Percentiles rank a stretch among this genome's conserved stretches.
Conservation (phyloP, 2,888 invertebrate genomes). For the Cacoxenus indagator region DNA sequence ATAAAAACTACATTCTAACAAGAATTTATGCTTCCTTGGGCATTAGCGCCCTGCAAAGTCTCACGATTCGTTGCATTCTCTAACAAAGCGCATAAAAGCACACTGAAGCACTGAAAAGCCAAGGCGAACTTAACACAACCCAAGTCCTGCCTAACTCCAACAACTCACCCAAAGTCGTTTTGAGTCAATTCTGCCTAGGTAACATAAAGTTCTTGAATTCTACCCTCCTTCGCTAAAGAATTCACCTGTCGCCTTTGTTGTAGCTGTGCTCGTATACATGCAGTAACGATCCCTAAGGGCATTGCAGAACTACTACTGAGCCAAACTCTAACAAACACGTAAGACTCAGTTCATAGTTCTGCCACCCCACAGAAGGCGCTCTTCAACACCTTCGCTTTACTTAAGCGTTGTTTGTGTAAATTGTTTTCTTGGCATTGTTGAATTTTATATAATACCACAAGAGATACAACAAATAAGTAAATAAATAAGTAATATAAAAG, state of each 20-base stretch:
- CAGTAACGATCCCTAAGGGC: background rate
- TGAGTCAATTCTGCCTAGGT: no score
- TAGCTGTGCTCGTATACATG: no score
- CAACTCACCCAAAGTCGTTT: no score
- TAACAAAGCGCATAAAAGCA: conserved; percentile 48
- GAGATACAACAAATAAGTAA: background rate
- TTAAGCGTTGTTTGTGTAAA: background rate
- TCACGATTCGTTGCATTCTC: conserved; percentile 51
- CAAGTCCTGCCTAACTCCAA: no score
- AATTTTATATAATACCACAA: background rate
- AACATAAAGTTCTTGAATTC: background rate
- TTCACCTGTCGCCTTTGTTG: background rate
- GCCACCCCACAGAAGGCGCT: background rate
- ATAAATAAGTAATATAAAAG: background rate
- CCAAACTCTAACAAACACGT: no score
- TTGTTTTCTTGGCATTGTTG: conserved; percentile 6
- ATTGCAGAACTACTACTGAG: background rate
- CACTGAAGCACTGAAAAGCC: conserved; percentile 38
- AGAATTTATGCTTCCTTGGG: background rate
- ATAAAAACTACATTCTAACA: background rate
- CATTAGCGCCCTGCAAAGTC: conserved; percentile 43
- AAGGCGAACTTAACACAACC: no score
- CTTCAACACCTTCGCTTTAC: background rate
- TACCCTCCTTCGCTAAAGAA: background rate
- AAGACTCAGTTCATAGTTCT: background rate